Percentiles rank a stretch among this genome's conserved stretches.
These are phyloP conservation scores for Folsomia candida DNA, from an alignment of 2,888 invertebrate genomes.

Conservation along the genomic window DNA sequence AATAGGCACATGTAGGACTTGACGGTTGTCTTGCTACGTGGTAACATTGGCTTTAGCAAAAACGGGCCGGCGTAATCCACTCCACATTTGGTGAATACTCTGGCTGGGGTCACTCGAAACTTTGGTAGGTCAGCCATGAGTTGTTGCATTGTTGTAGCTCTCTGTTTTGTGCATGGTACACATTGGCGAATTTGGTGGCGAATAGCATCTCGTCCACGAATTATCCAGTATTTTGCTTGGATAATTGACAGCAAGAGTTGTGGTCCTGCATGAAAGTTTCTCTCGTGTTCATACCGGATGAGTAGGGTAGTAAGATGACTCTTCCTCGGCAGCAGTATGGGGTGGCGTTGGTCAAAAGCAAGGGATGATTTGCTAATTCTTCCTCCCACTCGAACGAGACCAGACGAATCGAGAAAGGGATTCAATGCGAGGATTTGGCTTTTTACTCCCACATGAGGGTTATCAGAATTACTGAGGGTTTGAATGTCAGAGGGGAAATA, in stretches of 20 bases:
- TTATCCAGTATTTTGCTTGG: constrained; percentile 31
- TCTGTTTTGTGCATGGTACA: constrained; percentile 29
- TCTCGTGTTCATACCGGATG: constrained; percentile 27
- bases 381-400: constrained; percentile 43
- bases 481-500: constrained; percentile 8
- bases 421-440: constrained; percentile 19
- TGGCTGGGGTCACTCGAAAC: constrained; percentile 39
- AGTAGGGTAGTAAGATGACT: constrained; percentile 26
- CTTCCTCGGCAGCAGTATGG: constrained; percentile 34
- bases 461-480: not conserved
- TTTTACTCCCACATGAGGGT: not conserved
- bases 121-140: constrained; percentile 51
- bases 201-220: constrained; percentile 19
- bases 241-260: constrained; percentile 18
- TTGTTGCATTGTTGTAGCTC: constrained; percentile 31
- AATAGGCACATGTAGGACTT: constrained; percentile 14
- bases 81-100: constrained; percentile 48
- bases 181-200: constrained; percentile 28
- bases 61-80: constrained; percentile 33
- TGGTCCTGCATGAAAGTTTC: constrained; percentile 38
- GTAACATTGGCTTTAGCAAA: not conserved
- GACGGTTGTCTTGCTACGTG: not conserved
- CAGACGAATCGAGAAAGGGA: constrained; percentile 36
- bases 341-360: constrained; percentile 31
- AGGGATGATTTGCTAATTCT: constrained; percentile 27